Base-by-base conservation (phyloP, 2,797 vertebrate genomes). In the Hozukius guyotensis region DNA sequence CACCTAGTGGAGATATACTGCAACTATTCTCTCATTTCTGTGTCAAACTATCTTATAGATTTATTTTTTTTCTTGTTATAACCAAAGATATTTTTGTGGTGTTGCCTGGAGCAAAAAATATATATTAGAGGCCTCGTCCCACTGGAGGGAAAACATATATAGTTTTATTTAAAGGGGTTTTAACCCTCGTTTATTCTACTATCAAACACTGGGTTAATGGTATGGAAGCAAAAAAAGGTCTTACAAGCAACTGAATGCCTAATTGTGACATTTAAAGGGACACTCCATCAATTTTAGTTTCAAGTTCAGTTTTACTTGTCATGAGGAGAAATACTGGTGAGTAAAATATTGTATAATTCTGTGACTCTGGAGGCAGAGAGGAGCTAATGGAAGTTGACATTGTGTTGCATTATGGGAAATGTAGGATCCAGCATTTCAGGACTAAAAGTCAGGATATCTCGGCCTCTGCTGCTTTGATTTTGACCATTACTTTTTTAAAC, bases 41-140 rank as follows among this genome's bases (percentile, higher is more conserved):
- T 92, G 78, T 92, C 88, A 85, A 90, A 81, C 25, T 57, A 72
- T 78, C 38, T 27, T 66, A 67, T 49, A 82, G 42, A n/a, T 81
- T 52, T 84, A 52, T 76, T 80, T 75, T 46, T 46, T 46, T 52
- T 84, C 79, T 84, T 85, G 27, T 85, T 74, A 53, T 91, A 95
- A 96, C 96, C 95, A 95, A 96, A 96, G 92, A 95, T 92, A 80
- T 90, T 91, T 90, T 93, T 85, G 81, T 86, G 81, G 77, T 86
- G 88, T 95, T 96, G 94, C 94, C 95, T 94, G 94, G 94, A 90
- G 95, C 95, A 95, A 90, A 92, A 91, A 92, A 63, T 3, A 64
- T 70, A 75, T 89, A 83, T 84, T 77, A 80, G 78, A 90, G 79
- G 84, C 86, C 78, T 93, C 77, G 80, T 85, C 81, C 72, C 75